Percentiles rank a stretch among this genome's conserved stretches.
Conservation (phyloP, 2,797 vertebrate genomes). For the Staurois parvus region DNA sequence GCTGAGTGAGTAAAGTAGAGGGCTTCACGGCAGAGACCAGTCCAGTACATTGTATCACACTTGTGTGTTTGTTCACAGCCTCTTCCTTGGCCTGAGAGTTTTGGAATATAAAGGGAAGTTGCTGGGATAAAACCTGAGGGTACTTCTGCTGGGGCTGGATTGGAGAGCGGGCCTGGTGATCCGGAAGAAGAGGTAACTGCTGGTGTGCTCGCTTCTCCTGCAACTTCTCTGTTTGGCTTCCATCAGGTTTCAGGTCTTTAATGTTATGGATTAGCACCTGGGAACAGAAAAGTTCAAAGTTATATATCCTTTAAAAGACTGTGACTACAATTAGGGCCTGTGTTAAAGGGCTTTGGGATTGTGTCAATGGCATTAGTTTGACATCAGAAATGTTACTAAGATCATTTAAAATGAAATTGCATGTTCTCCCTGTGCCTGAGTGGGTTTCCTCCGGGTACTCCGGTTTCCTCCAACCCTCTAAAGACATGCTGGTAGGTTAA, state of each 20-base stretch:
- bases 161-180: conserved; percentile 82
- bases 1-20: conserved; percentile 84
- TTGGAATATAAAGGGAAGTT: conserved; percentile 84
- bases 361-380: too few relatives aligned
- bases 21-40: conserved; percentile 82
- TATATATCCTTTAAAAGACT: neutral
- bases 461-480: too few relatives aligned
- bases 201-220: conserved; percentile 83
- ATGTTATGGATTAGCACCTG: conserved; percentile 85
- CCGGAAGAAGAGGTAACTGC: conserved; percentile 81
- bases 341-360: too few relatives aligned
- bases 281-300: conserved; percentile 59
- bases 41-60: conserved; percentile 92
- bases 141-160: conserved; percentile 85
- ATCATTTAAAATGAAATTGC: too few relatives aligned
- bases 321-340: too few relatives aligned
- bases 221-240: conserved; percentile 77
- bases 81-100: conserved; percentile 85
- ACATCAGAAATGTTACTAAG: too few relatives aligned
- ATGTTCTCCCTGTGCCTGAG: too few relatives aligned
- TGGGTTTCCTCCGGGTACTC: too few relatives aligned
- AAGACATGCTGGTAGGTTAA: too few relatives aligned
- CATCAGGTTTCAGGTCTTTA: conserved; percentile 82
- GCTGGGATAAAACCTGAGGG: conserved; percentile 84
- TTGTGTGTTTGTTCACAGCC: conserved; percentile 88